Evolutionary conservation across 1,140 invertebrate genomes (phyloP), one percentile per base, ranked within the genome.

Genomic region (Panagrolaimus sp.): DNA sequence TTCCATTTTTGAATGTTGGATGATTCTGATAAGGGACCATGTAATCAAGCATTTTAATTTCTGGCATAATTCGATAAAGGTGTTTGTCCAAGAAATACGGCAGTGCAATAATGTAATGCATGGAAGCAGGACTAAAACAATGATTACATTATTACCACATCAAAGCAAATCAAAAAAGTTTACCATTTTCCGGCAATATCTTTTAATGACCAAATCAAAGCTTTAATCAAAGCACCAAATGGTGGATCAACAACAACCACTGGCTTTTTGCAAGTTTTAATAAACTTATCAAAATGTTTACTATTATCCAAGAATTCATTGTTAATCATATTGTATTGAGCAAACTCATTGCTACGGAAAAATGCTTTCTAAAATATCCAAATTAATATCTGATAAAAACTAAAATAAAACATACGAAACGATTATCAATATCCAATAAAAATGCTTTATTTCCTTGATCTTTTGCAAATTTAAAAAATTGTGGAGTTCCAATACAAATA

Each of bases 211-310:
- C 51, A 57, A 23, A n/a, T 57, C 51, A 57, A 16, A 20, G 27
- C 51, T 57, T 57, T 57, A 27, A 57, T 57, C 1, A 57, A n/a
- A n/a, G 20, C 51, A 20, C 20, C 51, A 57, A 57, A 57, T 23
- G 51, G 51, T 3, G 51, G n/a, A 25, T 57, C 51, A 57, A 14
- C n/a, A 20, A 57, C 27, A 13, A 57, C n/a, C 20, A 20, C 51
- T 1, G 27, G 51, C n/a, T 57, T 57, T 2, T 57, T 27, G 13
- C 20, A n/a, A 57, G 0, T n/a, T 57, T 16, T 20, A 5, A 57
- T 5, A 57, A 57, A 57, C 51, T 57, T 57, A 2, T 20, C 0
- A 57, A 57, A 57, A 5, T 27, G 20, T n/a, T 20, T 27, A 11
- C 27, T 27, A n/a, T 57, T 16, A 27, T 20, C 20, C 51, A 20